These are phyloP conservation scores for Hyaena hyaena DNA, from an alignment of 2,113 vertebrate genomes.

Conservation along the genomic window DNA sequence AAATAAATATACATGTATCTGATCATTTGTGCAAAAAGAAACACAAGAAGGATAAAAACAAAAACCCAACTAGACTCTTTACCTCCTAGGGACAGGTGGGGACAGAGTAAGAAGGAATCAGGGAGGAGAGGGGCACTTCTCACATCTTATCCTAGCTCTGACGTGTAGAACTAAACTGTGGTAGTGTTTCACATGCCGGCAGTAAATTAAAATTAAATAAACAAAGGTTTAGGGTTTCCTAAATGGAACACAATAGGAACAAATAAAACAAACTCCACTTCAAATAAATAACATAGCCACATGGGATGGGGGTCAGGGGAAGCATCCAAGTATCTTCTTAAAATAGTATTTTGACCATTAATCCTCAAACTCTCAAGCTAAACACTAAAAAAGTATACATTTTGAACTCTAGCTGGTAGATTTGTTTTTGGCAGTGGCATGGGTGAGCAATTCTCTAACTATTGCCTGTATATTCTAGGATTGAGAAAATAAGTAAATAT, in stretches of 20 bases:
- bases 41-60: background rate
- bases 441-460: background rate
- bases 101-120: background rate
- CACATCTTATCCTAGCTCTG: background rate
- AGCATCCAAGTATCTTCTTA: background rate
- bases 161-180: background rate
- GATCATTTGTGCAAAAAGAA: background rate
- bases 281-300: background rate
- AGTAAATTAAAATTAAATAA: background rate
- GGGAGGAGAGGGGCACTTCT: background rate
- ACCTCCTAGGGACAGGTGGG: background rate
- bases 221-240: background rate
- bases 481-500: background rate
- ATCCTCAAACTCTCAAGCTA: background rate
- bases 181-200: background rate
- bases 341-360: background rate
- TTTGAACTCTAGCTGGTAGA: background rate
- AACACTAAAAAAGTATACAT: background rate
- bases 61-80: background rate
- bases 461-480: background rate
- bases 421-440: background rate
- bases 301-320: background rate
- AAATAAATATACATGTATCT: background rate
- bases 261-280: background rate
- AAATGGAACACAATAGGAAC: background rate